Conservation (phyloP, 2,113 vertebrate species). For the Callionymus lyra region DNA sequence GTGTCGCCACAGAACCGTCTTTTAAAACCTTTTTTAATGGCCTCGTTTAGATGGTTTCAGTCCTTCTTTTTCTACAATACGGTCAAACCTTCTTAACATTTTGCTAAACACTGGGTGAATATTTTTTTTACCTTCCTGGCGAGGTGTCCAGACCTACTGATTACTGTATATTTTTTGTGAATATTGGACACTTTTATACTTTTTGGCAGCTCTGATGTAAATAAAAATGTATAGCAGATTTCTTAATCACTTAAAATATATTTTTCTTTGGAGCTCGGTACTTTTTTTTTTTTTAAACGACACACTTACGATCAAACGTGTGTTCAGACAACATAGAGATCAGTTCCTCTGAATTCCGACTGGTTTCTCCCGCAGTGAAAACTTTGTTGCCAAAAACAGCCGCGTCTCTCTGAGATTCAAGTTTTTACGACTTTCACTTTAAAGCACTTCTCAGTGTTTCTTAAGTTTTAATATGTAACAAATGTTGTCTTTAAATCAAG, state of each 20-base stretch:
- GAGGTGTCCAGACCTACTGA: conserved; percentile 74
- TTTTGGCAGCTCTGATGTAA: conserved; percentile 97
- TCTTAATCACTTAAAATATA: conserved; percentile 68
- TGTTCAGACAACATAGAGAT: conserved; percentile 35
- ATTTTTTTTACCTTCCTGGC: conserved; percentile 68
- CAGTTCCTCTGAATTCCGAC: conserved; percentile 26
- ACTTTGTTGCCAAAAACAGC: conserved; percentile 42
- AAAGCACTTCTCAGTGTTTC: conserved; percentile 55
- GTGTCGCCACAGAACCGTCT: conserved; percentile 63
- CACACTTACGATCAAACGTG: conserved; percentile 53
- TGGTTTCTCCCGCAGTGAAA: conserved; percentile 28
- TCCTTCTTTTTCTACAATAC: conserved; percentile 51
- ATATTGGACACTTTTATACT: conserved; percentile 78
- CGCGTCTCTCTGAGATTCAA: conserved; percentile 27
- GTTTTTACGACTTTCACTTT: conserved; percentile 29
- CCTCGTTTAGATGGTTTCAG: conserved; percentile 68
- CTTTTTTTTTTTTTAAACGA: conserved; percentile 61
- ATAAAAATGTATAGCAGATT: conserved; percentile 89
- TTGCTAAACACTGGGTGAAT: conserved; percentile 76
- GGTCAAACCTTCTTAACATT: conserved; percentile 67
- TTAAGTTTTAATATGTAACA: conserved; percentile 43
- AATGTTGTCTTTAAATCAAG: conserved; percentile 47
- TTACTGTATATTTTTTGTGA: conserved; percentile 82
- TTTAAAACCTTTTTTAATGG: conserved; percentile 49
- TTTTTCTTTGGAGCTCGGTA: conserved; percentile 68